Evolutionary conservation across 2,888 invertebrate genomes (phyloP).

Genomic region (Congeria kusceri): DNA sequence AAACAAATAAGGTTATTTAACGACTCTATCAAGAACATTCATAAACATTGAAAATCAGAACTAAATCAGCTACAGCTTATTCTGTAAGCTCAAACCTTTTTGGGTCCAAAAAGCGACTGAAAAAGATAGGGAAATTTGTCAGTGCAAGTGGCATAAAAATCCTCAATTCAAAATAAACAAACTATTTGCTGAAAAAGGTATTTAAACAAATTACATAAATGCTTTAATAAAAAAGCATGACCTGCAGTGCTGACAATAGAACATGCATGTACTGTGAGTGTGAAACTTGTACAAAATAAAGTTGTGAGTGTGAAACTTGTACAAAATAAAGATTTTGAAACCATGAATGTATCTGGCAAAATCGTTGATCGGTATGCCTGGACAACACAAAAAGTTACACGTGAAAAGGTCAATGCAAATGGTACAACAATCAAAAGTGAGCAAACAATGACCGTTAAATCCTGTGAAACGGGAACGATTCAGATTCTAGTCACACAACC

Average conservation of each 20-base stretch:
- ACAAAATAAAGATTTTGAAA: too few species aligned
- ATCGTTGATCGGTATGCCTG: slow-evolving; percentile 32
- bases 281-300: slow-evolving; percentile 6
- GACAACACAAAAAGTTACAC: slow-evolving; percentile 16
- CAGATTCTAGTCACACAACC: slow-evolving; percentile 19
- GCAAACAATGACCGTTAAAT: slow-evolving; percentile 22
- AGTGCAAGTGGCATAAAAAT: too few species aligned
- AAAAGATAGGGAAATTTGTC: too few species aligned
- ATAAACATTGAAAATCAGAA: too few species aligned
- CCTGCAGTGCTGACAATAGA: slow-evolving; percentile 20
- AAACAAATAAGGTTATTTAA: too few species aligned
- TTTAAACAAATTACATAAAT: slow-evolving; percentile 25
- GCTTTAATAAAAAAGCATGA: slow-evolving; percentile 6
- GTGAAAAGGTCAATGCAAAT: neutral
- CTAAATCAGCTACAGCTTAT: too few species aligned
- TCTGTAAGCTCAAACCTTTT: too few species aligned
- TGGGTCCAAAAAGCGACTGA: too few species aligned
- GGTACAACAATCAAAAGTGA: neutral
- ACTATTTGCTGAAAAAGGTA: slow-evolving; percentile 3
- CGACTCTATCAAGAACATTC: too few species aligned
- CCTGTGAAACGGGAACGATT: slow-evolving; percentile 24
- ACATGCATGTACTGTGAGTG: slow-evolving; percentile 38
- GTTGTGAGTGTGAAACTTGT: too few species aligned
- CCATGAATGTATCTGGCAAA: neutral
- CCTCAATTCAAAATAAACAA: slow-evolving; percentile 23